Conservation (phyloP, 2,113 vertebrate species). For the Sturnus vulgaris region DNA sequence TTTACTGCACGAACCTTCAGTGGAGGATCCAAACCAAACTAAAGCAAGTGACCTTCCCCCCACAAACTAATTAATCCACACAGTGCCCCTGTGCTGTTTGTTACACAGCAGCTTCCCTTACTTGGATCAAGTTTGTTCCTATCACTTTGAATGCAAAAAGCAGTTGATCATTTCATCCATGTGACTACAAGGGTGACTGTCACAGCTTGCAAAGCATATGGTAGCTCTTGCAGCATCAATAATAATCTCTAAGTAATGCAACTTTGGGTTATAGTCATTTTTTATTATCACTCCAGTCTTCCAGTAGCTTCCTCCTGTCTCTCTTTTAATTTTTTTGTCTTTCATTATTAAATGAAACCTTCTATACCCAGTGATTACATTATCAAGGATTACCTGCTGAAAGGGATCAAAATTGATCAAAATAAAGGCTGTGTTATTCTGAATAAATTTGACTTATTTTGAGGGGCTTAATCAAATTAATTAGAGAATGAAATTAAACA, state of each 20-base stretch:
- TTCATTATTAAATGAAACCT: constrained; percentile 21
- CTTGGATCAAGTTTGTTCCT: constrained; percentile 38
- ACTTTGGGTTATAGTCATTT: constrained; percentile 43
- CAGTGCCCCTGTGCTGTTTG: not conserved
- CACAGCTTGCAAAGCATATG: constrained; percentile 68
- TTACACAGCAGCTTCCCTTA: constrained; percentile 9
- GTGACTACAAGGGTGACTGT: constrained; percentile 50
- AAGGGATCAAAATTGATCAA: constrained; percentile 32
- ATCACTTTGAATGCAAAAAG: constrained; percentile 45
- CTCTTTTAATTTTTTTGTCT: constrained; percentile 32
- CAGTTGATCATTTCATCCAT: constrained; percentile 62
- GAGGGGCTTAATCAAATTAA: constrained; percentile 4
- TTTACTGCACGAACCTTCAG: not conserved
- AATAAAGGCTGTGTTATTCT: not conserved
- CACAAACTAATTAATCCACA: not conserved
- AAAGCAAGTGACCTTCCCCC: not conserved
- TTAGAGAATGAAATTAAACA: constrained; percentile 21
- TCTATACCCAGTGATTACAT: constrained; percentile 9
- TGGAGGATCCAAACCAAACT: not conserved
- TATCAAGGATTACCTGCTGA: constrained; percentile 45
- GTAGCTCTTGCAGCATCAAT: constrained; percentile 52
- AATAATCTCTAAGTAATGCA: constrained; percentile 55
- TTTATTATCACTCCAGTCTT: constrained; percentile 47
- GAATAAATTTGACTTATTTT: constrained; percentile 11
- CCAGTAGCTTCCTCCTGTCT: constrained; percentile 23